A percentile compares a stretch with the other conserved stretches of the same genome.
Conservation (phyloP, 2,113 vertebrate species). For the Brachyhypopomus occidentalis region DNA sequence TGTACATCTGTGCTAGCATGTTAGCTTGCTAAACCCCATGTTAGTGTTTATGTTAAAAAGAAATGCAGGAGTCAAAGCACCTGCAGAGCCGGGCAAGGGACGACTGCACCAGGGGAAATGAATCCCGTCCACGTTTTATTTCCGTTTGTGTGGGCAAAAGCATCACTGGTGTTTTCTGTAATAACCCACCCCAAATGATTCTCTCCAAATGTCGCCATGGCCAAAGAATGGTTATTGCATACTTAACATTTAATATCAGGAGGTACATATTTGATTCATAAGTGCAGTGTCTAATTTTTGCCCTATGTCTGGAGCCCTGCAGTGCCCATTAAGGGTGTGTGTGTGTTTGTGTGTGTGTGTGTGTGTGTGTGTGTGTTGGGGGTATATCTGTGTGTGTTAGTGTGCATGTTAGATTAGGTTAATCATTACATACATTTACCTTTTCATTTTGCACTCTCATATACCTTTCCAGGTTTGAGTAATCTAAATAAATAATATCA, state of each 20-base stretch:
- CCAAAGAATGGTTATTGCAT: slow-evolving; percentile 46
- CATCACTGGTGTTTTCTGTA: slow-evolving; percentile 34
- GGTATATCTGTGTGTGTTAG: too few species aligned
- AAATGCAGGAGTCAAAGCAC: slow-evolving; percentile 19
- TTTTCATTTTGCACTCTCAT: slow-evolving; percentile 29
- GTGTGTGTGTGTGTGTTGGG: background rate
- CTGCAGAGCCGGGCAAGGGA: background rate
- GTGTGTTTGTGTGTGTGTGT: background rate
- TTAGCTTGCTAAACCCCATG: too few species aligned
- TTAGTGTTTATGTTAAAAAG: background rate
- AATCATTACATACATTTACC: slow-evolving; percentile 8
- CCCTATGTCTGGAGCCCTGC: slow-evolving; percentile 5
- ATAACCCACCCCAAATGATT: slow-evolving; percentile 25
- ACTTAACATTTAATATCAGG: slow-evolving; percentile 49
- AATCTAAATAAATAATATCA: slow-evolving; percentile 65
- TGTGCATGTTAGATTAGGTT: background rate
- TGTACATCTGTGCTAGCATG: too few species aligned
- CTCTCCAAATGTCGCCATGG: slow-evolving; percentile 32
- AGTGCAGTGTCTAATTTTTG: slow-evolving; percentile 34
- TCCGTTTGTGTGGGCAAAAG: slow-evolving; percentile 36
- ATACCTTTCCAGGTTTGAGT: slow-evolving; percentile 45
- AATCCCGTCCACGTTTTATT: slow-evolving; percentile 38
- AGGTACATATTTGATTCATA: slow-evolving; percentile 13
- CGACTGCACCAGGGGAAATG: slow-evolving; percentile 35
- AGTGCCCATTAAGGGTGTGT: background rate